A percentile compares a stretch with the other conserved stretches of the same genome.
Evolutionary conservation across 2,113 vertebrate genomes (phyloP).

Genomic region (Ivindomyrus marchei): DNA sequence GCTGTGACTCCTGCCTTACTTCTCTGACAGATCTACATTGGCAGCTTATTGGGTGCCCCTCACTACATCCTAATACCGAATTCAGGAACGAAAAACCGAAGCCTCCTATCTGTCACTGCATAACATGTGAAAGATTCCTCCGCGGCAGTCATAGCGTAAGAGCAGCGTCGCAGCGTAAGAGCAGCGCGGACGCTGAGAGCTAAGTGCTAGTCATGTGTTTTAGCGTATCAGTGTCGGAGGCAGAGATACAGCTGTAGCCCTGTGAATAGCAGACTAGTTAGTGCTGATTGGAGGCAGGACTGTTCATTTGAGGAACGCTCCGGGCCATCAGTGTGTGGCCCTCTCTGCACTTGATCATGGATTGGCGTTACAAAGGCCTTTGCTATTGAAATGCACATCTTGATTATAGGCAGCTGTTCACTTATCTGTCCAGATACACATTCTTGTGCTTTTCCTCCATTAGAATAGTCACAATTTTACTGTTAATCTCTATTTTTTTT

Average conservation of each 20-base stretch:
- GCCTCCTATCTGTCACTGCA: background rate
- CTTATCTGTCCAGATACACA: background rate
- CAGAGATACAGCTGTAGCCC: background rate
- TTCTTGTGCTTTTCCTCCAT: conserved; percentile 8
- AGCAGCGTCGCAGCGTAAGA: background rate
- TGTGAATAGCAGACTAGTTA: background rate
- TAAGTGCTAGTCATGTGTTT: background rate
- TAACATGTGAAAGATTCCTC: background rate
- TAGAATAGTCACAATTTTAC: background rate
- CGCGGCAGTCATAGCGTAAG: background rate
- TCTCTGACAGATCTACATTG: background rate
- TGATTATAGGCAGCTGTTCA: background rate
- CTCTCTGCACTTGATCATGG: background rate
- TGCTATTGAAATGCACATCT: background rate
- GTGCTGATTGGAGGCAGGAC: background rate
- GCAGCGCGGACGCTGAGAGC: background rate
- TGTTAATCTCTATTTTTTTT: conserved; percentile 9
- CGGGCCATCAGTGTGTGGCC: no score
- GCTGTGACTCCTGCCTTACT: background rate
- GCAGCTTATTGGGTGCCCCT: background rate
- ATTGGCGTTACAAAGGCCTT: background rate
- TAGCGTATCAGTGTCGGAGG: background rate
- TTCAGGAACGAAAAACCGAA: background rate
- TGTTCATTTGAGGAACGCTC: background rate
- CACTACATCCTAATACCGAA: background rate